These are phyloP conservation scores for Holocentrus rufus DNA, from an alignment of 2,797 vertebrate species.

Conservation along the genomic window DNA sequence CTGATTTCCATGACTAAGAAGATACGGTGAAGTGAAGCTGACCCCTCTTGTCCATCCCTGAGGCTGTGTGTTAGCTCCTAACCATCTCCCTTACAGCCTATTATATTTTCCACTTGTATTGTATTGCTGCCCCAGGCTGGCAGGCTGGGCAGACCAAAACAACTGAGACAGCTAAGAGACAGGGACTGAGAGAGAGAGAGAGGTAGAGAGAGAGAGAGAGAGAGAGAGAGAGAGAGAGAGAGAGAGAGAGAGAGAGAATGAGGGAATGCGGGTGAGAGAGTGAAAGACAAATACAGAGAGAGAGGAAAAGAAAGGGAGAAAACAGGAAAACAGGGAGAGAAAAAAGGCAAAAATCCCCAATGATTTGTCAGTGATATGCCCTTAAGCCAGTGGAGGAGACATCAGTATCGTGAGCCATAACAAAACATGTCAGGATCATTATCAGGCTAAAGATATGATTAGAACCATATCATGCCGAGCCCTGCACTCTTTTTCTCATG, in stretches of 20 bases:
- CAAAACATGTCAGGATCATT: slow-evolving; percentile 88
- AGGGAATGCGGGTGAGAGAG: slow-evolving; percentile 34
- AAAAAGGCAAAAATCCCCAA: slow-evolving; percentile 35
- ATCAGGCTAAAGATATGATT: slow-evolving; percentile 85
- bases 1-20: slow-evolving; percentile 36
- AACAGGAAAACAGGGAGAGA: slow-evolving; percentile 2
- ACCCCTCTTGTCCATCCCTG: slow-evolving; percentile 33
- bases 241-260: slow-evolving; percentile 25
- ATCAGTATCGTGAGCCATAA: slow-evolving; percentile 83
- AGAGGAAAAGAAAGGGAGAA: background rate
- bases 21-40: slow-evolving; percentile 17
- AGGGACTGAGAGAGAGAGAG: background rate
- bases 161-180: slow-evolving; percentile 30
- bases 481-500: slow-evolving; percentile 86
- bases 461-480: slow-evolving; percentile 75
- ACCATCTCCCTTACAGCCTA: slow-evolving; percentile 47
- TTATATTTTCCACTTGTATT: slow-evolving; percentile 47
- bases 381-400: slow-evolving; percentile 77
- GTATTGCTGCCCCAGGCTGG: slow-evolving; percentile 48
- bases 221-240: slow-evolving; percentile 7
- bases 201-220: background rate
- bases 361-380: slow-evolving; percentile 69
- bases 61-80: slow-evolving; percentile 50
- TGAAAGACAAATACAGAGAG: slow-evolving; percentile 12
- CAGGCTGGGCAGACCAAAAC: background rate